Conservation (phyloP, 1,140 invertebrate genomes). For the Aphelenchoides besseyi region DNA sequence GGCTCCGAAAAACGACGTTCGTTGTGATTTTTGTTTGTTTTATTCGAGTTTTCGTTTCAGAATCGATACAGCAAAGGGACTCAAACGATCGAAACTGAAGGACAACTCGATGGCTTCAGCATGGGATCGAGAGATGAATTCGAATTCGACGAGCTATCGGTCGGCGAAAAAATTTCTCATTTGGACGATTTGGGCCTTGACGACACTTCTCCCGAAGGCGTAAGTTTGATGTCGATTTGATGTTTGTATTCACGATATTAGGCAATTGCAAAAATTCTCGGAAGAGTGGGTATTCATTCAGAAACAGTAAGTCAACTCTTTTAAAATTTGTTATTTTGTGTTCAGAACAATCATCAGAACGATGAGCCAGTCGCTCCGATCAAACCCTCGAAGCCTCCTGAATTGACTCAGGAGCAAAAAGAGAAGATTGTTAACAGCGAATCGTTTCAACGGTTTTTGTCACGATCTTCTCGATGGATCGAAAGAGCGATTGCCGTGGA, state of each 20-base stretch:
- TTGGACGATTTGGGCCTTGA: conserved; percentile 21
- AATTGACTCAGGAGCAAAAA: conserved; percentile 46
- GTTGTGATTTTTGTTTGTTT: conserved; percentile 6
- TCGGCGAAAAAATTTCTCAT: background rate
- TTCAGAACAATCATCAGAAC: conserved; percentile 2
- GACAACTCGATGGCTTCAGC: conserved; percentile 18
- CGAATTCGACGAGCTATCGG: conserved; percentile 26
- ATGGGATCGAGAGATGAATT: conserved; percentile 25
- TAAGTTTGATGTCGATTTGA: background rate
- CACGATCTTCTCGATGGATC: conserved; percentile 34
- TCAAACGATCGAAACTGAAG: conserved; percentile 23
- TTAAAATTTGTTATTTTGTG: background rate
- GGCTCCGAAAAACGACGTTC: conserved; percentile 24
- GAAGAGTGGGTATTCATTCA: background rate
- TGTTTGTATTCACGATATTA: background rate
- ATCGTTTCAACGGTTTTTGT: conserved; percentile 40
- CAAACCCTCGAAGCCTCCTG: conserved; percentile 34
- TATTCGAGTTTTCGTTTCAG: background rate
- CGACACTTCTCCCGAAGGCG: conserved; percentile 11
- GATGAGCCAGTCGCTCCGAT: conserved; percentile 12
- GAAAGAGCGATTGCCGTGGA: conserved; percentile 47
- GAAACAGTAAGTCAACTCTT: background rate
- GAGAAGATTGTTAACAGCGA: conserved; percentile 40
- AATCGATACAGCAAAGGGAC: conserved; percentile 23
- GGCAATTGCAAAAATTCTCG: conserved; percentile 13